phyloP scores from a whole-genome alignment of 2,797 vertebrate species.

The Lepilemur ruficaudatus region DNA sequence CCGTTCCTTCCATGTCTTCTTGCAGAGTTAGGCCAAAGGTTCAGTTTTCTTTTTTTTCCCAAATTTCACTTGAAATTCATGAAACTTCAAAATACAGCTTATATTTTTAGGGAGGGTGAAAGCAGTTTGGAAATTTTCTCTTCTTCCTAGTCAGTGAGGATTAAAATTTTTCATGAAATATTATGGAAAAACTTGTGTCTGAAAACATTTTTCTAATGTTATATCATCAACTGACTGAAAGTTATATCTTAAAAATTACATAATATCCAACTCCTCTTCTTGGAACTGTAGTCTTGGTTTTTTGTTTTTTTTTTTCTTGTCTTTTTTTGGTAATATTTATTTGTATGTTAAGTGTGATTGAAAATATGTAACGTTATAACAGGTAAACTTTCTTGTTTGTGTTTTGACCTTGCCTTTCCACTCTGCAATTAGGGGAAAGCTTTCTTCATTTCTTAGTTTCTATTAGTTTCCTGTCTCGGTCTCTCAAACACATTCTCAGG shows the following conservation, averaged over 20 bases:
- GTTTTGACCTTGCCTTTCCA: conserved; percentile 65
- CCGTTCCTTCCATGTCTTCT: not conserved
- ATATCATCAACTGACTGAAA: not conserved
- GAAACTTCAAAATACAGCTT: conserved; percentile 34
- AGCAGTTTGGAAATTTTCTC: not conserved
- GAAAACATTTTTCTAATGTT: conserved; percentile 26
- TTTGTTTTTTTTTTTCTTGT: not conserved
- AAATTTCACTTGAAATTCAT: not conserved
- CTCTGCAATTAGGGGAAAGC: not conserved
- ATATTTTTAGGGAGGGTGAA: not conserved
- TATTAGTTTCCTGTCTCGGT: not conserved
- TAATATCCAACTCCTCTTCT: not conserved
- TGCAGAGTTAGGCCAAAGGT: not conserved
- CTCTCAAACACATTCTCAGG: not conserved
- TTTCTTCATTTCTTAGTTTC: conserved; percentile 31
- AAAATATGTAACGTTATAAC: conserved; percentile 18
- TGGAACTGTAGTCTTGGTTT: not conserved
- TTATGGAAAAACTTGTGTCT: not conserved
- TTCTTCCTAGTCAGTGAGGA: not conserved
- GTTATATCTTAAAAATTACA: conserved; percentile 18
- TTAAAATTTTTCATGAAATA: conserved; percentile 13
- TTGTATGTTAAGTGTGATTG: not conserved
- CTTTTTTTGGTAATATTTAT: not conserved
- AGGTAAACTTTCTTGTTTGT: conserved; percentile 33
- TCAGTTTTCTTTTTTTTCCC: not conserved